Percentiles rank a stretch among this genome's conserved stretches.
Evolutionary conservation across 2,888 invertebrate species (phyloP).

Genomic region (Bruchidius siliquastri): DNA sequence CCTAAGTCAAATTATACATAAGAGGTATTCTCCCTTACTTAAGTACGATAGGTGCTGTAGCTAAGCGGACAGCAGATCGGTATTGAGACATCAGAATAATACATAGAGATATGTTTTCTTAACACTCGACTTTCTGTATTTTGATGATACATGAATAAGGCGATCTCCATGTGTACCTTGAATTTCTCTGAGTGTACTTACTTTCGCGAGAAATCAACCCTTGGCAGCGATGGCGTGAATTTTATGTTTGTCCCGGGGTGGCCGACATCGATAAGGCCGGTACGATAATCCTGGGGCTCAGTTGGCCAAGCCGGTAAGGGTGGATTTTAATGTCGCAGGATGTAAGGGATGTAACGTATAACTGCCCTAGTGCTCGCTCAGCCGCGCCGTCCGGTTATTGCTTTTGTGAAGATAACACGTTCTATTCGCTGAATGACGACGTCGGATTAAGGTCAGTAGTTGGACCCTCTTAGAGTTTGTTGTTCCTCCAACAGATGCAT

Average conservation of each 20-base stretch:
- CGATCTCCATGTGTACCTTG: too few species aligned
- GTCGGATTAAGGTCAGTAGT: slow-evolving; percentile 18
- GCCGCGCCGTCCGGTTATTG: neutral
- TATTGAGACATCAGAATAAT: too few species aligned
- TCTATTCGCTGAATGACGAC: neutral
- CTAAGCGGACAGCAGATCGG: too few species aligned
- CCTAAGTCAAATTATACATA: too few species aligned
- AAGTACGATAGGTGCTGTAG: too few species aligned
- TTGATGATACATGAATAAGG: too few species aligned
- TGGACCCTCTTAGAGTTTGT: slow-evolving; percentile 11
- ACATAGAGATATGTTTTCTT: too few species aligned
- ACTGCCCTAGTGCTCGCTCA: neutral
- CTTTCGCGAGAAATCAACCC: neutral
- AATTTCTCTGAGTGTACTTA: neutral
- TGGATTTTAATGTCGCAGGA: neutral
- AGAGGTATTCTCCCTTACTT: too few species aligned
- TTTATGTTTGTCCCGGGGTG: neutral
- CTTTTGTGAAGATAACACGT: neutral
- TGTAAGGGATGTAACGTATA: neutral
- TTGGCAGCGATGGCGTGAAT: neutral
- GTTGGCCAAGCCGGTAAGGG: neutral
- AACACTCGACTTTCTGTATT: too few species aligned
- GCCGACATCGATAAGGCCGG: neutral
- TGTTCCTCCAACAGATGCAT: too few species aligned
- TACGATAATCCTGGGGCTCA: neutral